Conservation (phyloP, 1,140 invertebrate genomes). For the Micrasema minimum region DNA sequence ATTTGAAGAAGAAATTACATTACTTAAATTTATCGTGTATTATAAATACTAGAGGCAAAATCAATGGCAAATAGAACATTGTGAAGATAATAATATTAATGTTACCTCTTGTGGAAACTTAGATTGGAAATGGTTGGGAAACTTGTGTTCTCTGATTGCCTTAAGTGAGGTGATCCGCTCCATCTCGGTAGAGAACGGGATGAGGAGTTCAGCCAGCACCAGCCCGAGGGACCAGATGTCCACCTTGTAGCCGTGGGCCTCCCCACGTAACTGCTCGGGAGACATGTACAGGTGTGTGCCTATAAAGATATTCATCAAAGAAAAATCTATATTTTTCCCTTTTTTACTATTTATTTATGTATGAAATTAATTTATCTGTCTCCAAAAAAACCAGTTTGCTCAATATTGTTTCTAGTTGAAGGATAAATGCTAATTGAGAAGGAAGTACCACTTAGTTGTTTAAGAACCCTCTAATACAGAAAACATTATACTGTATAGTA, state of each 20-base stretch:
- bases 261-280: slow-evolving; percentile 87
- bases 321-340: background rate
- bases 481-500: too few relatives aligned
- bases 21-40: too few relatives aligned
- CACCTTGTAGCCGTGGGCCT: slow-evolving; percentile 91
- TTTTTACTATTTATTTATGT: background rate
- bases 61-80: too few relatives aligned
- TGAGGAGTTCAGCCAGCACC: slow-evolving; percentile 92
- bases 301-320: slow-evolving; percentile 44
- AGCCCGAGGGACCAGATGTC: slow-evolving; percentile 96
- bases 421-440: too few relatives aligned
- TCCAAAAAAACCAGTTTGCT: too few relatives aligned
- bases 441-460: too few relatives aligned
- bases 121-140: slow-evolving; percentile 75
- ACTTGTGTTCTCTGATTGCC: slow-evolving; percentile 73
- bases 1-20: too few relatives aligned
- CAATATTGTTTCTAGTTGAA: too few relatives aligned
- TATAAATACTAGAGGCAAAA: too few relatives aligned
- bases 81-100: too few relatives aligned
- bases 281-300: slow-evolving; percentile 98
- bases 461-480: too few relatives aligned
- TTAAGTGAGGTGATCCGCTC: slow-evolving; percentile 79
- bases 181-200: slow-evolving; percentile 90
- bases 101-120: slow-evolving; percentile 77
- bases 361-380: background rate